Evolutionary conservation across 2,797 vertebrate genomes (phyloP), one percentile per base, ranked within the genome.

Genomic region (Denticeps clupeoides): DNA sequence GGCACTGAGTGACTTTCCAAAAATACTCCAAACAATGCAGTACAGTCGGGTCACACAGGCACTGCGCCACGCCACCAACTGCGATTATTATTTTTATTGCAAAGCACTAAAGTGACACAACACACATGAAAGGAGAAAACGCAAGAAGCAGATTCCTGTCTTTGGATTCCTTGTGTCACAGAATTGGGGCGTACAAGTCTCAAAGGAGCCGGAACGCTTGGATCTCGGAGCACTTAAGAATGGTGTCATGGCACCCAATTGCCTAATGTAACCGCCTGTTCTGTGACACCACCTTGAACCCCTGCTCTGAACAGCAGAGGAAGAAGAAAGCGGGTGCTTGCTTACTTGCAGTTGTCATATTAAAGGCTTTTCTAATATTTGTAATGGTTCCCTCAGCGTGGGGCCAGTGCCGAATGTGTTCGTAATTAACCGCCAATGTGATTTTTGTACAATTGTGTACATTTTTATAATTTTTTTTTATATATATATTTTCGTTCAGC

Each of bases 11-110:
- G 53, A 47, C 59, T 61, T 69, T 73, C 61, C 64, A 69, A 69
- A 72, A 75, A 74, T 73, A 70, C 47, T 40, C 49, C 23, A 49
- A 57, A 68, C 58, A 41, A 46, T 55, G 45, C 56, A 47, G 62
- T 1, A 1, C 55, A 37, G 62, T 55, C 38, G 31, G 50, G 47
- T 23, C 16, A 9, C 50, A 44, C 29, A 23, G 45, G 47, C 35
- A 41, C 24, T 60, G 53, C 49, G 53, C 40, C 47, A 29, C 52
- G n/a, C 41, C 23, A 47, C 57, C 56, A 23, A 16, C 24, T 46
- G 51, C 8, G 18, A 15, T 31, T 27, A 10, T 16, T 13, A 11
- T 27, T 55, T 58, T 44, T 38, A 38, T 38, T 38, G 41, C 24
- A 15, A 35, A 29, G 32, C 32, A 32, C 33, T 13, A 12, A 18